Evolutionary conservation across 2,797 vertebrate genomes (phyloP).

Genomic region (Ptychadena robeensis): DNA sequence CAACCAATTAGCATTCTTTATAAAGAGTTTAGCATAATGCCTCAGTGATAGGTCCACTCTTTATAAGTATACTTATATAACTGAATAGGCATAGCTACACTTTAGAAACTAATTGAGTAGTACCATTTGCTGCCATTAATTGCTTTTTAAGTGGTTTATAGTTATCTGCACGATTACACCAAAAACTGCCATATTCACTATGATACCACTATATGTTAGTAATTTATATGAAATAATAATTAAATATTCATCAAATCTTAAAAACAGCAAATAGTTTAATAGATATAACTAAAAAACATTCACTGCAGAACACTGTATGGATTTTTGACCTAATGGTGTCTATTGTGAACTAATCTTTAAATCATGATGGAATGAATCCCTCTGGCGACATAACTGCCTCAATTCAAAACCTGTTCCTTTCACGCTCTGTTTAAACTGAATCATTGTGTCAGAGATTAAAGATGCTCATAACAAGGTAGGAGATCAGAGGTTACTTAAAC

Average conservation of each 20-base stretch:
- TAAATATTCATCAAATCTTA: background rate
- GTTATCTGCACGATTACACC: background rate
- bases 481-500: slow-evolving; percentile 48
- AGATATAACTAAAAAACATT: background rate
- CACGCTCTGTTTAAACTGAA: slow-evolving; percentile 45
- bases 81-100: no score
- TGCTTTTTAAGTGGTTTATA: background rate
- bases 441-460: slow-evolving; percentile 53
- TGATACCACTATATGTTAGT: background rate
- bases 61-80: no score
- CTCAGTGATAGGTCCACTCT: no score
- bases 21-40: no score
- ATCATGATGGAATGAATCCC: slow-evolving; percentile 40
- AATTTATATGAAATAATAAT: background rate
- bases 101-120: no score
- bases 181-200: background rate
- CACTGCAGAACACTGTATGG: background rate
- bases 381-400: slow-evolving; percentile 27
- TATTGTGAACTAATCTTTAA: slow-evolving; percentile 34
- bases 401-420: slow-evolving; percentile 36
- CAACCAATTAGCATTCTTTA: no score
- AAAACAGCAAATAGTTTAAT: background rate
- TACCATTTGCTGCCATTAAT: no score
- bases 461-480: slow-evolving; percentile 43
- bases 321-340: slow-evolving; percentile 32